Base-by-base conservation (phyloP, 2,113 vertebrate species). In the Cygnus buccinator region DNA sequence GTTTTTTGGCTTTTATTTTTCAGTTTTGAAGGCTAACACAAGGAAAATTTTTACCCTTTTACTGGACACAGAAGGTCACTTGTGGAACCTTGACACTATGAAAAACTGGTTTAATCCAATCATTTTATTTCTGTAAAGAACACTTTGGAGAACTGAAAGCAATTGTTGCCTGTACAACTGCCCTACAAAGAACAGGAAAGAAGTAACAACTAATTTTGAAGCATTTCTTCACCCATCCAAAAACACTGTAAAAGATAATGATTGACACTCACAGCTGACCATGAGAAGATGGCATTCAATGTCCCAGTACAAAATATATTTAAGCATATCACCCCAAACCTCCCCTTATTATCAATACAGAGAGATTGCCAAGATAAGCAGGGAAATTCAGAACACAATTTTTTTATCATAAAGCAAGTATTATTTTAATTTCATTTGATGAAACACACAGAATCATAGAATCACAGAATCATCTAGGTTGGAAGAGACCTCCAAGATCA, bases 141-240 rank as follows among this genome's bases (percentile, higher is more conserved):
- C 3, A 39, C 44, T 73, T 14, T 86, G 50, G 21, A 94, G 44
- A 84, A 48, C 17, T 35, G 33, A 70, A 79, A 73, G 8, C 29
- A 80, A 15, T 0, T 4, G 22, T 41, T 87, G 25, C 22, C 25
- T 80, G 8, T 43, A 6, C 1, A 48, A 0, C 1, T 20, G 29
- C 9, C 3, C 3, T 13, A 13, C 8, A 50, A 70, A 52, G 37
- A 77, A 82, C 13, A 28, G 28, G 23, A 82, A 76, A 67, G 12
- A 55, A 67, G 4, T 37, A 55, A 14, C n/a, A 65, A 13, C 21
- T 55, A 46, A 33, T 25, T 1, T 1, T 35, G 50, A 66, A 17
- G 4, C 13, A 65, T 25, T 11, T 59, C 5, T 73, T 87, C 11
- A 28, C 17, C 26, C 0, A 0, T 25, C 48, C 43, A 68, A 79